Conservation (phyloP, 2,888 invertebrate species). For the Heteromurus nitidus region DNA sequence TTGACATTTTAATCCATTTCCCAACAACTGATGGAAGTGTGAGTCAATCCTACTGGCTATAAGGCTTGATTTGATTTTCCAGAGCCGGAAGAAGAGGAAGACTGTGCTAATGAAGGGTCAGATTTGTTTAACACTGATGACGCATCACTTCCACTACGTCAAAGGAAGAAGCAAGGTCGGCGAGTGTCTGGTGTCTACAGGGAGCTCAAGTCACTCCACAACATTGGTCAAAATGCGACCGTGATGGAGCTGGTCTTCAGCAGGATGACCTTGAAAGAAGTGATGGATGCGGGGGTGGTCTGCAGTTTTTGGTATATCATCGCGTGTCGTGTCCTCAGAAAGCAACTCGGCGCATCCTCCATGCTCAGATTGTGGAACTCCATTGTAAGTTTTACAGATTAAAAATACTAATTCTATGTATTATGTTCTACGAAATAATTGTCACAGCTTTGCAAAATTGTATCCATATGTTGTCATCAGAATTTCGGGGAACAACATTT, state of each 20-base stretch:
- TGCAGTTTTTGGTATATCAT: constrained; percentile 30
- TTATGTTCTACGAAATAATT: neutral
- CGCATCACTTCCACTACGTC: neutral
- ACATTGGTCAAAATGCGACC: constrained; percentile 19
- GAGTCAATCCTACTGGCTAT: too few relatives aligned
- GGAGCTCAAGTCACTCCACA: constrained; percentile 11
- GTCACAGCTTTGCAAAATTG: neutral
- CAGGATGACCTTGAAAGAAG: neutral
- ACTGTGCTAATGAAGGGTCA: neutral
- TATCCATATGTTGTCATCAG: neutral
- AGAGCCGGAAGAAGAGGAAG: neutral
- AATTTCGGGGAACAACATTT: neutral
- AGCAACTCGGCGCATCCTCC: neutral
- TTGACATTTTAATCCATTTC: neutral
- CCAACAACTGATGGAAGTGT: neutral
- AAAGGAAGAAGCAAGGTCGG: neutral
- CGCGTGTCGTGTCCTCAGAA: constrained; percentile 14
- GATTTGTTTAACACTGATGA: neutral
- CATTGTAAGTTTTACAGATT: constrained; percentile 4
- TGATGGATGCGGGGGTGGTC: neutral
- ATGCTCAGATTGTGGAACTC: constrained; percentile 31
- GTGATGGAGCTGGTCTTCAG: constrained; percentile 41
- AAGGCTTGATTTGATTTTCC: neutral
- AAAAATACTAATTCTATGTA: neutral
- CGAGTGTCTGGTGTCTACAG: neutral